These are phyloP conservation scores for Podilymbus podiceps DNA, from an alignment of 2,113 vertebrate species.

Conservation along the genomic window DNA sequence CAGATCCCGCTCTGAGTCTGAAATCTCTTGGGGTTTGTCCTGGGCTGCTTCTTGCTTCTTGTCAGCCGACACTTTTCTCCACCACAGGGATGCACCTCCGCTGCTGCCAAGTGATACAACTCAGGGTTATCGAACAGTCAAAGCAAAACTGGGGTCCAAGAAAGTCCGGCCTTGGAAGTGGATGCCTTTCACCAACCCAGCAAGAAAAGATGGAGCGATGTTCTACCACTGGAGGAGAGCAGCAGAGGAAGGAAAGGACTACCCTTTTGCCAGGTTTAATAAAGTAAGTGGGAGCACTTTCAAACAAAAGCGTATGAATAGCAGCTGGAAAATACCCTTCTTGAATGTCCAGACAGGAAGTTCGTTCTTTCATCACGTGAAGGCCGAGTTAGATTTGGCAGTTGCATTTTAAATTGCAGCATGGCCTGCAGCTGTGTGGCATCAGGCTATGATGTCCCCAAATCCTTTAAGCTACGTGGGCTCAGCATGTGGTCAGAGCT, in stretches of 20 bases:
- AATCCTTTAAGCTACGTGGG: not conserved
- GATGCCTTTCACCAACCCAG: conserved; percentile 98
- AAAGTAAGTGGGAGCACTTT: conserved; percentile 78
- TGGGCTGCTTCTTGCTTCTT: not conserved
- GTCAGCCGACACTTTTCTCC: not conserved
- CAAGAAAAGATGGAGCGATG: conserved; percentile 92
- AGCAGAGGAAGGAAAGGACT: conserved; percentile 96
- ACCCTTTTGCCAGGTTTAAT: conserved; percentile 97
- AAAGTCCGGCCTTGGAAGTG: conserved; percentile 98
- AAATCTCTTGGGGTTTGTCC: not conserved
- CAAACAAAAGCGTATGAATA: not conserved
- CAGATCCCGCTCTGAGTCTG: not conserved
- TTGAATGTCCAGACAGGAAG: not conserved
- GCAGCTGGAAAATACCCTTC: conserved; percentile 12
- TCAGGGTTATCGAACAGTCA: conserved; percentile 96
- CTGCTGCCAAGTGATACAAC: conserved; percentile 95
- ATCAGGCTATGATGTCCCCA: not conserved
- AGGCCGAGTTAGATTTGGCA: not conserved
- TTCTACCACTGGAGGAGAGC: conserved; percentile 98
- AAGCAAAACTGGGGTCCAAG: conserved; percentile 97
- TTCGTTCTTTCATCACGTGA: not conserved
- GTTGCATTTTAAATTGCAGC: not conserved
- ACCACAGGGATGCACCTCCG: conserved; percentile 91
- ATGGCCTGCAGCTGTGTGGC: not conserved
- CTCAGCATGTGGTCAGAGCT: not conserved